Percentiles rank a stretch among this genome's conserved stretches.
Conservation (phyloP, 2,888 invertebrate species). For the Lasioglossum oenotherae region DNA sequence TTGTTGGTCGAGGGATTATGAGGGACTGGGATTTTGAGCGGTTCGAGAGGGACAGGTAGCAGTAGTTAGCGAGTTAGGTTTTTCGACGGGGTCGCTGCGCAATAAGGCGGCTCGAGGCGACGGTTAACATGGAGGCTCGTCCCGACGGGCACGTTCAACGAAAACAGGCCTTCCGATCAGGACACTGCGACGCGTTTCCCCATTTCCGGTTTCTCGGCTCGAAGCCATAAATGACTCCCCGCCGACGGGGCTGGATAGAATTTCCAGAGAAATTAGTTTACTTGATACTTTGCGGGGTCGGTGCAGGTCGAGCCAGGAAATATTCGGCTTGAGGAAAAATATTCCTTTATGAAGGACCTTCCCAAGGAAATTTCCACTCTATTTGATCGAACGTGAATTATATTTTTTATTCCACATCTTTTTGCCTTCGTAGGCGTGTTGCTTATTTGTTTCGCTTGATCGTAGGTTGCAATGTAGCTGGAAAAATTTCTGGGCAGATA, state of each 20-base stretch:
- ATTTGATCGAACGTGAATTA: background rate
- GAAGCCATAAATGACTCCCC: conserved; percentile 48
- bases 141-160: conserved; percentile 56
- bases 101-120: conserved; percentile 64
- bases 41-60: background rate
- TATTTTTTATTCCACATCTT: background rate
- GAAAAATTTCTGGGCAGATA: background rate
- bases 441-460: background rate
- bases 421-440: background rate
- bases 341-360: background rate
- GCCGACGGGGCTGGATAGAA: background rate
- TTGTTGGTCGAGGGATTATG: background rate
- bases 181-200: conserved; percentile 46
- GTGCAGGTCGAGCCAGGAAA: background rate
- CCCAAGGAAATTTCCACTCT: background rate
- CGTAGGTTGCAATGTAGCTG: background rate
- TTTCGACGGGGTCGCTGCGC: conserved; percentile 60
- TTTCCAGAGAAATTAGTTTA: conserved; percentile 12
- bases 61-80: background rate
- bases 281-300: background rate
- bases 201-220: conserved; percentile 40
- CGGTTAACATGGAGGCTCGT: conserved; percentile 67
- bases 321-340: background rate
- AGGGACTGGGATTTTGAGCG: background rate
- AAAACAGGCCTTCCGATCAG: conserved; percentile 43